Conservation (phyloP, 2,797 vertebrate genomes). For the Coranthus polyacanthus region DNA sequence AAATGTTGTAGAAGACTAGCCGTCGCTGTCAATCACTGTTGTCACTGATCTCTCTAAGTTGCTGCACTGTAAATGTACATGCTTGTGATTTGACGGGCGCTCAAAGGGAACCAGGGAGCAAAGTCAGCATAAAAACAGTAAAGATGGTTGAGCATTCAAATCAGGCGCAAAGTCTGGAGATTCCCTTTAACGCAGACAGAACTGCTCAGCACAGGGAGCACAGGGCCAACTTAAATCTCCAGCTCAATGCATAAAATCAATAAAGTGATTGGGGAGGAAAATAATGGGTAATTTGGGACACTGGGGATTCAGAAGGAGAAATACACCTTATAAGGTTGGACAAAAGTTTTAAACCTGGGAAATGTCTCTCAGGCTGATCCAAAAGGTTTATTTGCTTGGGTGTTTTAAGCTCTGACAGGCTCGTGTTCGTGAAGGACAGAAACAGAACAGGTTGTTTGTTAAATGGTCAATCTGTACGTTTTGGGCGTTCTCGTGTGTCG, state of each 20-base stretch:
- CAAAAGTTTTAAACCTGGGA: slow-evolving; percentile 47
- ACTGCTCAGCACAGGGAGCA: slow-evolving; percentile 41
- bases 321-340: slow-evolving; percentile 30
- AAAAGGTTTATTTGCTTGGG: slow-evolving; percentile 48
- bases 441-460: slow-evolving; percentile 1
- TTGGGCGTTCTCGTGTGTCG: too few relatives aligned
- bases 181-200: slow-evolving; percentile 54
- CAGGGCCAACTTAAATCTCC: slow-evolving; percentile 50
- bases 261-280: slow-evolving; percentile 58
- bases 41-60: slow-evolving; percentile 62
- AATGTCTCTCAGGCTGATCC: slow-evolving; percentile 35
- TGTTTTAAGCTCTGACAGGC: slow-evolving; percentile 21
- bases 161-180: slow-evolving; percentile 52
- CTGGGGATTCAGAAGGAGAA: slow-evolving; percentile 44
- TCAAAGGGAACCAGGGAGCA: slow-evolving; percentile 34
- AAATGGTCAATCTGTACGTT: too few relatives aligned
- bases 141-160: slow-evolving; percentile 28
- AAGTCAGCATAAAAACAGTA: slow-evolving; percentile 57
- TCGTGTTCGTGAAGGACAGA: slow-evolving; percentile 43
- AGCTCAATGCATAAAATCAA: slow-evolving; percentile 59
- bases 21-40: slow-evolving; percentile 65
- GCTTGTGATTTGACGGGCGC: slow-evolving; percentile 48
- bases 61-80: slow-evolving; percentile 49
- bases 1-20: slow-evolving; percentile 30
- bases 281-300: slow-evolving; percentile 71